These are phyloP conservation scores for Amyelois transitella DNA, from an alignment of 1,140 invertebrate genomes.

Conservation along the genomic window DNA sequence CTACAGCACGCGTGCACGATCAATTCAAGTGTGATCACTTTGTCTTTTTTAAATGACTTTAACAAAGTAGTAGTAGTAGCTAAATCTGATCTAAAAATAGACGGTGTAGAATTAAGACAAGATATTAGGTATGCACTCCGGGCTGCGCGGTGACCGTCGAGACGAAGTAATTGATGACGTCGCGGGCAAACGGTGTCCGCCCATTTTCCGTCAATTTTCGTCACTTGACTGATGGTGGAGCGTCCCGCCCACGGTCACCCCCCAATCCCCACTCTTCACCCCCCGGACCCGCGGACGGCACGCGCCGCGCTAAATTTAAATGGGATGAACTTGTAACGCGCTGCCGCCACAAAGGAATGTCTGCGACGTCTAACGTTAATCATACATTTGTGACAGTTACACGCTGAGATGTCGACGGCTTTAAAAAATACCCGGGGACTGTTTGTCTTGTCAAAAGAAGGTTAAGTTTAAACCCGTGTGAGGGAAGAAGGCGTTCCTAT, in stretches of 20 bases:
- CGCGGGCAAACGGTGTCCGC: slow-evolving; percentile 67
- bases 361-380: slow-evolving; percentile 58
- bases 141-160: slow-evolving; percentile 60
- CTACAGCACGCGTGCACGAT: too few relatives aligned
- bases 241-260: slow-evolving; percentile 47
- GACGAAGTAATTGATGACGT: slow-evolving; percentile 70
- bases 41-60: too few relatives aligned
- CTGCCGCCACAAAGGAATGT: slow-evolving; percentile 56
- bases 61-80: neutral
- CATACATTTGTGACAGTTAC: slow-evolving; percentile 69
- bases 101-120: slow-evolving; percentile 28
- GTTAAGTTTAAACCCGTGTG: neutral
- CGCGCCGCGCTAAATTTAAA: slow-evolving; percentile 72
- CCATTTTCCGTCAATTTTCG: slow-evolving; percentile 74
- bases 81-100: slow-evolving; percentile 25
- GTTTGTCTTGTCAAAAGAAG: slow-evolving; percentile 21
- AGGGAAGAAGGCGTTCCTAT: neutral
- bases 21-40: too few relatives aligned
- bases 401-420: slow-evolving; percentile 42
- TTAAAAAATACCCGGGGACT: slow-evolving; percentile 24
- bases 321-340: slow-evolving; percentile 68
- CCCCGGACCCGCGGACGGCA: slow-evolving; percentile 42
- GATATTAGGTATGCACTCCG: slow-evolving; percentile 47
- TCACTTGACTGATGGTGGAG: slow-evolving; percentile 71
- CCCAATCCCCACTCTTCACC: slow-evolving; percentile 15